Percentiles rank a stretch among this genome's conserved stretches.
These are phyloP conservation scores for Erpobdella octoculata DNA, from an alignment of 2,888 invertebrate species.

Conservation along the genomic window DNA sequence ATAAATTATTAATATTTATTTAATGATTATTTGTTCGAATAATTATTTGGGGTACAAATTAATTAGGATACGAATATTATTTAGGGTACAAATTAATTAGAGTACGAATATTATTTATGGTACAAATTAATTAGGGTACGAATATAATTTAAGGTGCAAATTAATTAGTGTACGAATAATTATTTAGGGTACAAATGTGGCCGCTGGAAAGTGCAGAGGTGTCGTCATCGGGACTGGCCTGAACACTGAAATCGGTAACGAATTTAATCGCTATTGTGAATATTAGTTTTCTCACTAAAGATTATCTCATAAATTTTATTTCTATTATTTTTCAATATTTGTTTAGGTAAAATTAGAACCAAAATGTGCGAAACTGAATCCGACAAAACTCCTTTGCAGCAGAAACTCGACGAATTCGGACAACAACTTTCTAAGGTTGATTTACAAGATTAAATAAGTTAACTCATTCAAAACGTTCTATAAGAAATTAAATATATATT, in stretches of 20 bases:
- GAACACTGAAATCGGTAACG: conserved; percentile 86
- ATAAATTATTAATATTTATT: too few species aligned
- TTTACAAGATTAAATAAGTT: too few species aligned
- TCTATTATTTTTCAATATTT: neutral
- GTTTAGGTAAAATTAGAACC: conserved; percentile 79
- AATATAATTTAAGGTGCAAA: too few species aligned
- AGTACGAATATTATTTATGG: too few species aligned
- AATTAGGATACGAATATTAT: too few species aligned
- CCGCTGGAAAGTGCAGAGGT: conserved; percentile 96
- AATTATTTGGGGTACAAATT: too few species aligned
- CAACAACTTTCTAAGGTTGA: conserved; percentile 86
- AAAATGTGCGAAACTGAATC: conserved; percentile 99
- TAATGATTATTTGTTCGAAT: too few species aligned
- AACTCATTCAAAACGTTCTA: neutral
- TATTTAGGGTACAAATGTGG: conserved; percentile 83
- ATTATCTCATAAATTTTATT: neutral
- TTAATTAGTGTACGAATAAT: too few species aligned
- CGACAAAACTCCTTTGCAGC: conserved; percentile 97
- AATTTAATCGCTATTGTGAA: too few species aligned
- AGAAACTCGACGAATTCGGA: conserved; percentile 99
- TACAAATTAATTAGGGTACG: too few species aligned
- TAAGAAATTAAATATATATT: neutral
- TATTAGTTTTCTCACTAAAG: too few species aligned
- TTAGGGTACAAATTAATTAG: too few species aligned
- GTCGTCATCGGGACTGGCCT: conserved; percentile 94